Conservation (phyloP, 2,888 invertebrate species). For the Drosophila acutilabella region DNA sequence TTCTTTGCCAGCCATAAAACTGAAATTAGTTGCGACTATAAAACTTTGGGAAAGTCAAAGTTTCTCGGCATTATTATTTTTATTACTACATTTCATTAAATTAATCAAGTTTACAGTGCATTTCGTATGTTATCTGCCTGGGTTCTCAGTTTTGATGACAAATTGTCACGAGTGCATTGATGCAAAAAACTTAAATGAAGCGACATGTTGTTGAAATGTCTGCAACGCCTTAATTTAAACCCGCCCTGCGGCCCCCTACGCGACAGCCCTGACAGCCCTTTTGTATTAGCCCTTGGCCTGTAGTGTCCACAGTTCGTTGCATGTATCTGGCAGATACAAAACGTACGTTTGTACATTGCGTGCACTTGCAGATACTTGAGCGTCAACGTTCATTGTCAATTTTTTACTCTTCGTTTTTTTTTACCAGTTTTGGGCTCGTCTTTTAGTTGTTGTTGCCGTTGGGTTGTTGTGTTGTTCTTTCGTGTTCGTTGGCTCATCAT, state of each 20-base stretch:
- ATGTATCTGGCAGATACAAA: slow-evolving; percentile 55
- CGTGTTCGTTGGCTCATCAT: slow-evolving; percentile 69
- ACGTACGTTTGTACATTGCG: slow-evolving; percentile 58
- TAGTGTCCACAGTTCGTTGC: slow-evolving; percentile 39
- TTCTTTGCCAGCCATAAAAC: neutral
- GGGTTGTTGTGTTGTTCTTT: slow-evolving; percentile 37
- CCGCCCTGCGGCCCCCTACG: slow-evolving; percentile 20
- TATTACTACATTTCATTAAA: slow-evolving; percentile 23
- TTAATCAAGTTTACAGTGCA: slow-evolving; percentile 22
- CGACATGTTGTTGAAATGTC: slow-evolving; percentile 80
- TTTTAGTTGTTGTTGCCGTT: slow-evolving; percentile 25
- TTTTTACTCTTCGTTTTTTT: slow-evolving; percentile 15
- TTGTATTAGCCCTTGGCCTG: slow-evolving; percentile 45
- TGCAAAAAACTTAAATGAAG: slow-evolving; percentile 81
- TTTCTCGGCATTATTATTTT: neutral
- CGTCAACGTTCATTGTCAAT: slow-evolving; percentile 66
- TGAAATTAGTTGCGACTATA: neutral
- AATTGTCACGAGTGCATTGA: slow-evolving; percentile 81
- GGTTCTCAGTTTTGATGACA: slow-evolving; percentile 66
- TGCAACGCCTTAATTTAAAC: slow-evolving; percentile 63
- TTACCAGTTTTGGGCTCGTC: slow-evolving; percentile 47
- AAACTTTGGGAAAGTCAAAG: neutral
- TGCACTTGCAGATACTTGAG: slow-evolving; percentile 78
- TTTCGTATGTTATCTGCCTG: slow-evolving; percentile 13
- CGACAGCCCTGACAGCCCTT: slow-evolving; percentile 2